Evolutionary conservation across 1,140 invertebrate species (phyloP), one percentile per base, ranked within the genome.

Genomic region (Drosophila asahinai): DNA sequence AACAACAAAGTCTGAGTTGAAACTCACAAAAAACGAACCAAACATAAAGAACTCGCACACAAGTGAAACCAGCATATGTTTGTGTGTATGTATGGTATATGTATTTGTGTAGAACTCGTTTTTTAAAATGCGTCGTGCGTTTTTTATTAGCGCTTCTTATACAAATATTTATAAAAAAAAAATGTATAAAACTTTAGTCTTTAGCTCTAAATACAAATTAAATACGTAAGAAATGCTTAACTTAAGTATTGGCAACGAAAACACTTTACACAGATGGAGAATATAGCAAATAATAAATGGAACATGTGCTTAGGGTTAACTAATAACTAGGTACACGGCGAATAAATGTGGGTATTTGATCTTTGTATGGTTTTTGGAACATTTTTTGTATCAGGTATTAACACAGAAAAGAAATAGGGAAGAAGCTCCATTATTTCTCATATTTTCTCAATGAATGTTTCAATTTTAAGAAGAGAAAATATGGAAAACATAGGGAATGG

Each of bases 51-150:
- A 61, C 45, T 48, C 45, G 12, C 17, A 65, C 42, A 61, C 43
- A 59, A 33, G 19, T 33, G 4, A 12, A 36, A 8, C 19, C 45
- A 73, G 30, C 52, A 70, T 65, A 64, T 47, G 38, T 40, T 40
- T 42, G 33, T 55, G 54, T 45, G 9, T 57, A 6, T 45, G 27
- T 51, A 33, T 70, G 40, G 38, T 49, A 27, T 38, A 19, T 19
- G 19, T 19, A 27, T 67, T 51, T 76, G 58, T 36, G 64, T 74
- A 72, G 82, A 87, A 87, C 83, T 81, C 59, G 83, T 73, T 87
- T 87, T 83, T 81, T 74, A 45, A 74, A 83, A 87, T 86, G 80
- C 80, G 84, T 86, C 67, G 83, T 80, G 80, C 67, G 80, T 80
- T 82, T 74, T 83, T 86, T 80, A 64, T 89, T 83, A 49, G 57